Conservation (phyloP, 1,140 invertebrate genomes). For the Archivesica marissinica region DNA sequence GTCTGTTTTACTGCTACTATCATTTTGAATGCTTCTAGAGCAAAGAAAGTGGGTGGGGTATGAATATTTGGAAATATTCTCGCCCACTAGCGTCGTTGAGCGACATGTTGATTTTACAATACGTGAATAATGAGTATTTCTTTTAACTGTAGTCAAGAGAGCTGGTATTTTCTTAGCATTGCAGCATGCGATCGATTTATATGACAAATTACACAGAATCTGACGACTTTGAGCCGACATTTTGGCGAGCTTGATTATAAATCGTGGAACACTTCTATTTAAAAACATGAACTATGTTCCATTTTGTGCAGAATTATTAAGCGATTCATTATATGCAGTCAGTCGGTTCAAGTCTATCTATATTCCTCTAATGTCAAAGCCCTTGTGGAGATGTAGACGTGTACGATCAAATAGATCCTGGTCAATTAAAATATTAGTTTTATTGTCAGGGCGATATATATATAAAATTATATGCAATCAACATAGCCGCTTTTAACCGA, state of each 20-base stretch:
- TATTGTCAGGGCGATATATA: too few species aligned
- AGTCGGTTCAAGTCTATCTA: too few species aligned
- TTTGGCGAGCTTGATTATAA: constrained; percentile 17
- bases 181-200: neutral
- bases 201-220: neutral
- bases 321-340: too few species aligned
- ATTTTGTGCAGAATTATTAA: too few species aligned
- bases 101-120: neutral
- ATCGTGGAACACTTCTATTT: too few species aligned
- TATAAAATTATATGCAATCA: too few species aligned
- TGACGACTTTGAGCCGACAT: neutral
- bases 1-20: neutral
- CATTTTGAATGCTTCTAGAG: neutral
- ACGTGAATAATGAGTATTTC: neutral
- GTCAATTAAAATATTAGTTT: too few species aligned
- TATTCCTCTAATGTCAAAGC: too few species aligned
- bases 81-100: neutral
- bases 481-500: too few species aligned
- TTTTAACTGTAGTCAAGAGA: neutral
- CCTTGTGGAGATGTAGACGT: too few species aligned
- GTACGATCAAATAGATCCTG: too few species aligned
- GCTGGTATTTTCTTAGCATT: neutral
- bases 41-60: neutral
- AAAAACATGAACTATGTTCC: too few species aligned
- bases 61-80: neutral